Evolutionary conservation across 1,140 invertebrate genomes (phyloP), one percentile per base, ranked within the genome.

Genomic region (Hydropsyche tenuis): DNA sequence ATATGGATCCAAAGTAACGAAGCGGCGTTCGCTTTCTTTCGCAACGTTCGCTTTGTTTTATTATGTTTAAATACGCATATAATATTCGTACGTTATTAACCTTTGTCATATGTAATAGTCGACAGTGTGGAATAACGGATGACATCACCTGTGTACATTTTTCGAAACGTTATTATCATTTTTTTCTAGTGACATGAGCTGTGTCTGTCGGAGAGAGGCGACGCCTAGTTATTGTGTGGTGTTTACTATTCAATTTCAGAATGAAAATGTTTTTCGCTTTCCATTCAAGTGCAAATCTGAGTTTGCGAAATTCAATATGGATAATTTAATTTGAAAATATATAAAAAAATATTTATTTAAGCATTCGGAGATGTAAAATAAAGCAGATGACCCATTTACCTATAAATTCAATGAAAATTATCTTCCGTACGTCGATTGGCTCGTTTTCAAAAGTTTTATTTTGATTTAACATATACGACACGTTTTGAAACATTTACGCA

Each of bases 341-440:
- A n/a, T n/a, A n/a, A n/a, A n/a, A n/a, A n/a, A n/a, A 37, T 37
- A 37, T 3, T 9, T 37, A 3, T 3, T 37, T 9, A 3, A 37
- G 30, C 3, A 37, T 37, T 37, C 30, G 30, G 30, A 37, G 9
- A 9, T 37, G 30, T 9, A 37, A 37, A 37, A 37, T 37, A 37
- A 37, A 37, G 56, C 23, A 60, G 22, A 25, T 23, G 56, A 60
- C 56, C 56, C 22, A 60, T 60, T 60, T 60, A 60, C 56, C 56
- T 20, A 60, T 20, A 60, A 25, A 60, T 20, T 23, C 23, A n/a
- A 9, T 25, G 56, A 60, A 60, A 60, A 60, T 60, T 18, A 18
- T 53, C 16, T 53, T 7, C n/a, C 11, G 45, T 16, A 46, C 45
- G 45, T 46, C 45, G 18, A 53, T 53, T 53, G 48, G 48, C 48